phyloP scores from a whole-genome alignment of 2,888 invertebrate genomes.

The Glomeris marginata region DNA sequence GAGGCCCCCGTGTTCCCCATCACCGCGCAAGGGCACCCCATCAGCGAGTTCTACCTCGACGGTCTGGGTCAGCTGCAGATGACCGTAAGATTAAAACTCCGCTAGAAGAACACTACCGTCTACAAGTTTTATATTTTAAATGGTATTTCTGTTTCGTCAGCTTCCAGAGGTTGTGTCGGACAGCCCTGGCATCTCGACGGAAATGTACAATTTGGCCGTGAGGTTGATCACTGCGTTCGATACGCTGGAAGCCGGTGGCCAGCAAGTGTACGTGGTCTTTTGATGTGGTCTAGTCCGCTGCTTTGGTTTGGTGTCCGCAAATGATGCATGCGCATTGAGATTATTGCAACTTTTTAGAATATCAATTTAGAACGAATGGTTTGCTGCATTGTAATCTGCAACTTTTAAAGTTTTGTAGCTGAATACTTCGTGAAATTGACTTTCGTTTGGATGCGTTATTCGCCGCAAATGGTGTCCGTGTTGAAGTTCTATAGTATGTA shows the following conservation, averaged over 20 bases:
- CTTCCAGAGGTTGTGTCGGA: slow-evolving; percentile 34
- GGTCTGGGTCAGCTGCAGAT: slow-evolving; percentile 24
- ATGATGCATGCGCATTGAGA: too few relatives aligned
- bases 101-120: slow-evolving; percentile 23
- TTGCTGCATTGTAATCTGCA: too few relatives aligned
- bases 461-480: neutral
- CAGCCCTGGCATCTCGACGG: slow-evolving; percentile 41
- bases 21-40: slow-evolving; percentile 24
- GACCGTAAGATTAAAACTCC: slow-evolving; percentile 19
- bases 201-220: slow-evolving; percentile 45
- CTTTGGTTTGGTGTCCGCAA: neutral
- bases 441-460: too few relatives aligned
- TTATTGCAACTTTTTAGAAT: too few relatives aligned
- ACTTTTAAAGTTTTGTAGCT: too few relatives aligned
- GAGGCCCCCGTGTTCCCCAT: slow-evolving; percentile 28
- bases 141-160: slow-evolving; percentile 25
- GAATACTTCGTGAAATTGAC: neutral
- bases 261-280: neutral
- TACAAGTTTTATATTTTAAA: slow-evolving; percentile 44
- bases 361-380: too few relatives aligned
- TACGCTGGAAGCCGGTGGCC: slow-evolving; percentile 37
- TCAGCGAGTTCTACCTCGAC: slow-evolving; percentile 28
- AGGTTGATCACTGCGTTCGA: slow-evolving; percentile 51
- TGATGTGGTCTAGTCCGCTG: neutral
- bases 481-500: too few relatives aligned